Evolutionary conservation across 1,140 invertebrate genomes (phyloP), one percentile per base, ranked within the genome.

Genomic region (Drosophila dunni): DNA sequence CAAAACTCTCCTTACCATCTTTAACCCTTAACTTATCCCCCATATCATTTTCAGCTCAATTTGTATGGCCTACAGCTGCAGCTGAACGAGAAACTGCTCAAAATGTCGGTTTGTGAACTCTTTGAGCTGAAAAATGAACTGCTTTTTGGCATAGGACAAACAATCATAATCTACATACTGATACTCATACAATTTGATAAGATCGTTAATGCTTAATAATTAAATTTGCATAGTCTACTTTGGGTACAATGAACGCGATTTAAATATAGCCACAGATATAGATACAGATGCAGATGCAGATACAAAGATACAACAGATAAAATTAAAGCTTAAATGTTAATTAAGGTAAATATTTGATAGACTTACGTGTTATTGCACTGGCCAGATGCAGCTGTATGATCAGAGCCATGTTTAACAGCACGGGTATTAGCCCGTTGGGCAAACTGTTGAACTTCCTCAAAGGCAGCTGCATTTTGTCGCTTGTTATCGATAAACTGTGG

Each of bases 101-200:
- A 46, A 5, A 56, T 78, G 11, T 75, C 48, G 33, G 77, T 67
- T 13, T 89, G 79, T n/a, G 84, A 80, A 34, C 50, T 89, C 4
- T 89, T 88, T 13, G 64, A 75, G 34, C 65, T 88, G 62, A 78
- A 89, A 61, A 88, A 83, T n/a, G n/a, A 13, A 0, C 42, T 88
- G 11, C 46, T 88, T 1, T 84, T 89, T 40, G 40, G 60, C 66
- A 78, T 89, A 34, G 46, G 80, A 9, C 56, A 62, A 54, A 74
- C 66, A 29, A 78, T 88, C 29, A 51, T 88, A 15, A 40, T 80
- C 15, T 80, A 88, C 33, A 67, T 83, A 40, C 84, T 80, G 45
- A 89, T 88, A 75, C 80, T 88, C 33, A 78, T 89, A 70, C 84
- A 88, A 57, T 89, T 89, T 69, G 84, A 88, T 66, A 88, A 89